phyloP scores from a whole-genome alignment of 2,888 invertebrate species.

The Catocala fraxini region DNA sequence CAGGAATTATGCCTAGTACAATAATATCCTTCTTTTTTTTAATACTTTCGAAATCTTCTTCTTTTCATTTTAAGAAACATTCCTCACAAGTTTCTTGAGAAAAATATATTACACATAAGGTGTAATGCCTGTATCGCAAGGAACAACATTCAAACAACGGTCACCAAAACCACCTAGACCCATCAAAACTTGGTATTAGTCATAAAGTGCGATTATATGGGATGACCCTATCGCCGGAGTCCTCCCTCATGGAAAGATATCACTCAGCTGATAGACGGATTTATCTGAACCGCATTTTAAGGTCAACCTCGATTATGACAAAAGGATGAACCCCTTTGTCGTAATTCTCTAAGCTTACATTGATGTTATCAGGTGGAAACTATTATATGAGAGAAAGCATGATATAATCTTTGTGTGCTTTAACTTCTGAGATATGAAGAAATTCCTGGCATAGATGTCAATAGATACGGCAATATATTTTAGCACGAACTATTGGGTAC shows the following conservation, averaged over 20 bases:
- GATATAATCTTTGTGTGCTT: slow-evolving; percentile 1
- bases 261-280: background rate
- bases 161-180: too few species aligned
- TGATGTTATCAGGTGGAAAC: slow-evolving; percentile 15
- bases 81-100: too few species aligned
- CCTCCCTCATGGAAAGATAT: background rate
- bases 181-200: background rate
- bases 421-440: background rate
- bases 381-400: background rate
- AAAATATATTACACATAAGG: too few species aligned
- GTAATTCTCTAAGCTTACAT: slow-evolving; percentile 12
- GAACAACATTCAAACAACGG: too few species aligned
- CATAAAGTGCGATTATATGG: too few species aligned
- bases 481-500: too few species aligned
- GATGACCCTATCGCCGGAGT: background rate
- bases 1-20: too few species aligned
- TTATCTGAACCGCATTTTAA: slow-evolving; percentile 1
- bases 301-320: slow-evolving; percentile 11
- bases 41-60: too few species aligned
- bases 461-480: background rate
- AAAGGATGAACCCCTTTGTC: slow-evolving; percentile 9
- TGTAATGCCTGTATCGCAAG: too few species aligned
- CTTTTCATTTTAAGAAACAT: too few species aligned
- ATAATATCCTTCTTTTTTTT: too few species aligned
- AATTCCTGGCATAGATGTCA: background rate